Base-by-base conservation (phyloP, 92 coral and sea anemone genomes). In the Palythoa grandiflora region DNA sequence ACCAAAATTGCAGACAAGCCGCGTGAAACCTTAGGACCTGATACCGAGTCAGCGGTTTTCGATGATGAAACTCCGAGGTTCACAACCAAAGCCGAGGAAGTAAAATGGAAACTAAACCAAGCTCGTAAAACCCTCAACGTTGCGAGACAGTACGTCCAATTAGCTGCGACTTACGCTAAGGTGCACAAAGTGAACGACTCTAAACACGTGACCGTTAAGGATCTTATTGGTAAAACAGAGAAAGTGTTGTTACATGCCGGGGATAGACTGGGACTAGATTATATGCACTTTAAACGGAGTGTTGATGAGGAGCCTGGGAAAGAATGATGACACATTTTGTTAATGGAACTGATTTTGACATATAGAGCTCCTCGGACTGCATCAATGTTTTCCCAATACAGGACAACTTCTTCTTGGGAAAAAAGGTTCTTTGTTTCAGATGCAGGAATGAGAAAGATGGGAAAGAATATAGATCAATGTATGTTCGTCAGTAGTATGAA, bases 241-340 rank as follows among this genome's bases (percentile, higher is more conserved):
- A 81, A 78, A 37, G 96, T 94, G 19, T 72, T 96, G 52, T 91
- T 96, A 17, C 94, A 93, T 83, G 92, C 98, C 15, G 98, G 98
- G 21, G 98, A 96, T 65, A 93, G 88, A 54, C 91, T 96, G 95
- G 98, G 98, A 36, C 93, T 96, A 6, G 98, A 96, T 50, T 96
- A 96, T 21, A 92, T 96, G 89, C 98, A 96, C 88, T 96, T 90
- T 52, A 93, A 95, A 86, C 84, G 80, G 20, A 48, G 89, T 36
- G 73, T 54, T 2, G 59, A 38, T 13, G 54, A 35, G 83, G 40
- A 80, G 37, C 12, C 44, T 28, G 75, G 40, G 75, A 70, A 70
- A 47, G 13, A 38, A 70, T 70, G 7, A 65, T 5, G 9, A 38
- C 7, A 63, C 28, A 59, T 59, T 59, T 17, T 63, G 21, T 63